Percentiles rank a stretch among this genome's conserved stretches.
Conservation (phyloP, 2,113 vertebrate species). For the Coracopsis vasa region DNA sequence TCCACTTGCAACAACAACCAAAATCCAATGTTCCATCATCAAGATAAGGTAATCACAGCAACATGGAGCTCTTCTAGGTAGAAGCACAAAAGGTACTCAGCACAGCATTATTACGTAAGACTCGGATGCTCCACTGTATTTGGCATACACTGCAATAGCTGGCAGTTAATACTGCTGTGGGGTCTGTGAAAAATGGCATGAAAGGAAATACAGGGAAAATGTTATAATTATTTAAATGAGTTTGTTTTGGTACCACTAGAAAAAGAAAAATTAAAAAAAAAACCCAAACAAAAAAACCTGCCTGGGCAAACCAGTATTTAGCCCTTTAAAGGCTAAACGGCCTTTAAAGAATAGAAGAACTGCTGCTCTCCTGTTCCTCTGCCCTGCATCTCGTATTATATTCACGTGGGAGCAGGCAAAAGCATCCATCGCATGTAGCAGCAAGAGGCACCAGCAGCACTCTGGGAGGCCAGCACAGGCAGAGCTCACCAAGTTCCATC, state of each 20-base stretch:
- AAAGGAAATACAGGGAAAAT: background rate
- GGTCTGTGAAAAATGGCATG: background rate
- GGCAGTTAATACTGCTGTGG: background rate
- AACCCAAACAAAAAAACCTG: background rate
- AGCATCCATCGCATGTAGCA: background rate
- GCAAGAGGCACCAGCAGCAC: background rate
- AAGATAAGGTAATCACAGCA: background rate
- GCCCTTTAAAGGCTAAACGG: background rate
- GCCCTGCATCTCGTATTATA: background rate
- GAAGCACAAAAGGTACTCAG: background rate
- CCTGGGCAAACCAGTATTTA: background rate
- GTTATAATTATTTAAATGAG: background rate
- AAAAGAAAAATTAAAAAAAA: background rate
- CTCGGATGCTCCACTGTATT: background rate
- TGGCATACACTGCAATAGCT: background rate
- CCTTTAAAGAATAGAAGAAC: background rate
- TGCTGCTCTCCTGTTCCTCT: background rate
- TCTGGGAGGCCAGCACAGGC: background rate
- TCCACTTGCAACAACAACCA: background rate
- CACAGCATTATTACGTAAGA: background rate
- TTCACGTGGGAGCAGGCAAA: background rate
- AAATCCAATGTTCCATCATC: background rate
- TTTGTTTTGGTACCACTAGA: background rate
- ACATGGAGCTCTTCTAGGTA: background rate
- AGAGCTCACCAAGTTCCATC: background rate